Conservation (phyloP, 1,140 invertebrate genomes). For the Physella acuta region DNA sequence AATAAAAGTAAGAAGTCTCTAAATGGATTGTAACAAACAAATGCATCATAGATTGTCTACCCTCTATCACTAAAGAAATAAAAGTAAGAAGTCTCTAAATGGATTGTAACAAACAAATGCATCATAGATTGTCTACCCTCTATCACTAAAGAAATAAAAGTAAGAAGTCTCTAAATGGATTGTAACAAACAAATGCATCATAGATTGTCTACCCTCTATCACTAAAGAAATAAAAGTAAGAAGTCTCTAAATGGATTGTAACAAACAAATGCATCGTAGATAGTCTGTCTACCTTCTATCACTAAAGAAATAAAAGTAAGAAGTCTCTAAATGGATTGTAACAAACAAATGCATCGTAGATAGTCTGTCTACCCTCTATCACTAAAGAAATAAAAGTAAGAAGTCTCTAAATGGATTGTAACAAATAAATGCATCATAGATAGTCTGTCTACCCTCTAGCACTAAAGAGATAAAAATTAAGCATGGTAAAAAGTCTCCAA, state of each 20-base stretch:
- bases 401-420: neutral
- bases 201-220: neutral
- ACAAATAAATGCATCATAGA: neutral
- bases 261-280: slow-evolving; percentile 60
- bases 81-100: neutral
- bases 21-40: neutral
- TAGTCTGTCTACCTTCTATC: slow-evolving; percentile 25
- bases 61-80: neutral
- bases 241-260: slow-evolving; percentile 45
- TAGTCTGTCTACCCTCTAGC: slow-evolving; percentile 6
- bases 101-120: neutral
- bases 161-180: neutral
- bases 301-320: slow-evolving; percentile 29
- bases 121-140: neutral
- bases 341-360: neutral
- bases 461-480: neutral
- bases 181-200: neutral
- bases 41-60: neutral
- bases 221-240: neutral
- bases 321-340: neutral
- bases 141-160: neutral
- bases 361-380: neutral
- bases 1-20: too few relatives aligned
- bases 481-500: neutral
- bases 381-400: neutral